Evolutionary conservation across 1,140 invertebrate species (phyloP).

Genomic region (Papilio xuthus): DNA sequence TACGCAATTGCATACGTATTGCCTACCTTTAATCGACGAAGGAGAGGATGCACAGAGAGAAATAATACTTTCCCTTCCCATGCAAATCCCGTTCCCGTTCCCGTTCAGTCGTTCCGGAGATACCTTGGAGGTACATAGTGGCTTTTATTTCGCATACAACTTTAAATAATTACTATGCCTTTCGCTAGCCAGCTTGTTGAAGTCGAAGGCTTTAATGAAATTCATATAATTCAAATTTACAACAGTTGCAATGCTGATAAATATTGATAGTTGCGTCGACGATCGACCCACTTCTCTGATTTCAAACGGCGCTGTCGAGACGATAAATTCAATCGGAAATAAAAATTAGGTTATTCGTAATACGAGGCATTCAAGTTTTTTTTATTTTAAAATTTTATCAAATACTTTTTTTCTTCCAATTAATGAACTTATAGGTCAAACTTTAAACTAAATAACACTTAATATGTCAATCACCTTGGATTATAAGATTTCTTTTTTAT

Average conservation of each 20-base stretch:
- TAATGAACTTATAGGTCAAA: background rate
- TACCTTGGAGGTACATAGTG: background rate
- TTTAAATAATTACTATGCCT: background rate
- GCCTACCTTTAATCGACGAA: too few relatives aligned
- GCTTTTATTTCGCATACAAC: background rate
- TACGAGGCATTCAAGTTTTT: background rate
- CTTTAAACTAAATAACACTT: background rate
- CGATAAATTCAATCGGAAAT: conserved; percentile 9
- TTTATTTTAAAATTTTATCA: background rate
- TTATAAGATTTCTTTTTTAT: background rate
- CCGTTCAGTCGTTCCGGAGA: too few relatives aligned
- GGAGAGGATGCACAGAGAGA: too few relatives aligned
- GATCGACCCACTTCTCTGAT: conserved; percentile 12
- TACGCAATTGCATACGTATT: too few relatives aligned
- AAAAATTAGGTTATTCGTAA: conserved; percentile 8
- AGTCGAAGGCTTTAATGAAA: background rate
- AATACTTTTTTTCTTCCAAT: background rate
- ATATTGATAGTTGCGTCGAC: background rate
- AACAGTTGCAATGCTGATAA: conserved; percentile 1
- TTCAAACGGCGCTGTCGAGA: conserved; percentile 1
- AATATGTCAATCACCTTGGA: background rate
- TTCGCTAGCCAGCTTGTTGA: background rate
- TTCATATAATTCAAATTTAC: background rate
- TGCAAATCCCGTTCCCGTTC: too few relatives aligned
- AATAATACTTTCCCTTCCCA: too few relatives aligned